Percentiles rank a stretch among this genome's conserved stretches.
phyloP scores from a whole-genome alignment of 2,888 invertebrate genomes.

The Microctonus hyperodae region DNA sequence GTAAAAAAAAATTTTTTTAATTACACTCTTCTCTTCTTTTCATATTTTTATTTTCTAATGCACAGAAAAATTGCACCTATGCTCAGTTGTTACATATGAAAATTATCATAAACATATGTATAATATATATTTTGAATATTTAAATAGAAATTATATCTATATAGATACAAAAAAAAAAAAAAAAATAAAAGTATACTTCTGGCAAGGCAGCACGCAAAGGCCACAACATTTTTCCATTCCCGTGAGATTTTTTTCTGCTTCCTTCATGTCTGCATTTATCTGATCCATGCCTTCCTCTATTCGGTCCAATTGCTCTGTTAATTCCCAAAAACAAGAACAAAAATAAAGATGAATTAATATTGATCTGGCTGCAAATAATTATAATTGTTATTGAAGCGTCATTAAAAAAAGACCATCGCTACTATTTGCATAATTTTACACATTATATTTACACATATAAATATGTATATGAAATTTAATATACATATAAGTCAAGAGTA shows the following conservation, averaged over 20 bases:
- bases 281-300: conserved; percentile 99
- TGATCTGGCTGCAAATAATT: conserved; percentile 4
- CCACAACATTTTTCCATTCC: conserved; percentile 99
- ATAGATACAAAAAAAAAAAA: conserved; percentile 17
- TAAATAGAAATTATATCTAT: background rate
- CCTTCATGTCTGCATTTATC: conserved; percentile 99
- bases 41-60: conserved; percentile 16
- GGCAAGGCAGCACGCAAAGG: conserved; percentile 97
- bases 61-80: too few relatives aligned
- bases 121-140: too few relatives aligned
- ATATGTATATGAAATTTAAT: conserved; percentile 22
- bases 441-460: conserved; percentile 20
- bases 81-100: conserved; percentile 4
- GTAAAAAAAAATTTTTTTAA: background rate
- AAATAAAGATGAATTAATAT: conserved; percentile 23
- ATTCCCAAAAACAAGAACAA: conserved; percentile 39
- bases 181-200: conserved; percentile 76
- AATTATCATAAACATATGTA: background rate
- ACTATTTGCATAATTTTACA: conserved; percentile 27
- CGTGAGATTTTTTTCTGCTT: conserved; percentile 99
- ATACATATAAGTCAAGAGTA: conserved; percentile 13
- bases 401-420: conserved; percentile 25
- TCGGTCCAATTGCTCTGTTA: conserved; percentile 97
- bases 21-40: conserved; percentile 7
- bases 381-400: conserved; percentile 42